These are phyloP conservation scores for Aplidium turbinatum DNA, from an alignment of 23 tunicate species.

Conservation along the genomic window DNA sequence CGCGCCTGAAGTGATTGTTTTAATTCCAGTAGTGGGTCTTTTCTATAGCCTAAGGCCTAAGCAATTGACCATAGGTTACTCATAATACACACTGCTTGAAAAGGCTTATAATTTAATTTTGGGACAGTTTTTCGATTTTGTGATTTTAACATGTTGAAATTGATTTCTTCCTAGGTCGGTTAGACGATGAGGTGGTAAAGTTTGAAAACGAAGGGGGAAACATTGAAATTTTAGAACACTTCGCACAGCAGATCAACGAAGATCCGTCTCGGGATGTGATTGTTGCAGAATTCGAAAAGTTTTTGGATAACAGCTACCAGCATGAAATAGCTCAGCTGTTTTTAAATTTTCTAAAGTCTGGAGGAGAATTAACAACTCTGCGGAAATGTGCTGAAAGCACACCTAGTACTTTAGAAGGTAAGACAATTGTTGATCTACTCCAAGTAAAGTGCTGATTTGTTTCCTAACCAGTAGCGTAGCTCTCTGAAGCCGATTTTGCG, in stretches of 20 bases:
- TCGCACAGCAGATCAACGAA: constrained; percentile 28
- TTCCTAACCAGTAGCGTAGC: too few species aligned
- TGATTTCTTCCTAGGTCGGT: constrained; percentile 5
- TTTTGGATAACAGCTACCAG: constrained; percentile 15
- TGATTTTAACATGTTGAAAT: background rate
- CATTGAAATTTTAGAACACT: constrained; percentile 63
- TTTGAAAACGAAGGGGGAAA: constrained; percentile 73
- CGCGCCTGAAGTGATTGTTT: too few species aligned
- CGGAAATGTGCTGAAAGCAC: constrained; percentile 5
- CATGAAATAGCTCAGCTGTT: constrained; percentile 27
- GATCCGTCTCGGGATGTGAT: constrained; percentile 18
- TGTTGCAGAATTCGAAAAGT: constrained; percentile 16
- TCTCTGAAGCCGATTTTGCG: too few species aligned
- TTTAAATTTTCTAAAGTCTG: constrained; percentile 28
- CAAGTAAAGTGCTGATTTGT: too few species aligned
- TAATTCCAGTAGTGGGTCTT: too few species aligned
- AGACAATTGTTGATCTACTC: too few species aligned
- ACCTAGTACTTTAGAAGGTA: too few species aligned
- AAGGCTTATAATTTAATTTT: too few species aligned
- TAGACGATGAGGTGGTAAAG: constrained; percentile 15
- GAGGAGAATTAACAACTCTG: constrained; percentile 35
- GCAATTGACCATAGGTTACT: too few species aligned
- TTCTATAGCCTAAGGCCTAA: too few species aligned
- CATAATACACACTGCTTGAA: too few species aligned
- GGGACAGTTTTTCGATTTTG: background rate